A percentile compares a stretch with the other conserved stretches of the same genome.
phyloP scores from a whole-genome alignment of 2,888 invertebrate genomes.

The Vesta saturnalis region DNA sequence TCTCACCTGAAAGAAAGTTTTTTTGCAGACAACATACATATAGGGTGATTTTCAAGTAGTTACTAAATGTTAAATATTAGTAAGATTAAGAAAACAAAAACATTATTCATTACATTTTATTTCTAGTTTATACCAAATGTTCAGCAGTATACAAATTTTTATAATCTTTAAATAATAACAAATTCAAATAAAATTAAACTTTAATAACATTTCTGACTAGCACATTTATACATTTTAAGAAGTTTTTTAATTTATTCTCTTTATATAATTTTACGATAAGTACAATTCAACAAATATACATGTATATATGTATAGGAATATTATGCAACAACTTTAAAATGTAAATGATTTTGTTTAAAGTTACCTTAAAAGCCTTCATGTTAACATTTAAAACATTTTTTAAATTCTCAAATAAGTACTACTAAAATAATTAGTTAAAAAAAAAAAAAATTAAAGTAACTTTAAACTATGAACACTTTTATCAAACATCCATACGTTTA shows the following conservation, averaged over 20 bases:
- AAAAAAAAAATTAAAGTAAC: conserved; percentile 14
- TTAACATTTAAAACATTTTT: no score
- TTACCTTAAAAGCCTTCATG: no score
- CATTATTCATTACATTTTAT: neutral
- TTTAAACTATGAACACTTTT: conserved; percentile 11
- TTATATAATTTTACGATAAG: conserved; percentile 7
- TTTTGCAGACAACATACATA: no score
- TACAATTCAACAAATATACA: neutral
- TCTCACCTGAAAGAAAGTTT: no score
- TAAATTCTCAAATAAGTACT: neutral
- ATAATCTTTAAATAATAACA: conserved; percentile 6
- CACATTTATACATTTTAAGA: conserved; percentile 34
- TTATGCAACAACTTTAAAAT: conserved; percentile 19
- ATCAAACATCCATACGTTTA: conserved; percentile 17
- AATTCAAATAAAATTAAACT: neutral
- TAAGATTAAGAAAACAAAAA: conserved; percentile 5
- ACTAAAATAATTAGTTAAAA: neutral
- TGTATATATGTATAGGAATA: conserved; percentile 13
- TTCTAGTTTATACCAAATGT: neutral
- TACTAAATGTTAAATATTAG: no score
- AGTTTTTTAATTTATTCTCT: conserved; percentile 21
- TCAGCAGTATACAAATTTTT: conserved; percentile 10
- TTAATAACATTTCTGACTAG: conserved; percentile 29
- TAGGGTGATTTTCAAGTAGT: no score
- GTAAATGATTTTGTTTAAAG: conserved; percentile 6